phyloP scores from a whole-genome alignment of 1,140 invertebrate genomes.

The Eufriesea mexicana region DNA sequence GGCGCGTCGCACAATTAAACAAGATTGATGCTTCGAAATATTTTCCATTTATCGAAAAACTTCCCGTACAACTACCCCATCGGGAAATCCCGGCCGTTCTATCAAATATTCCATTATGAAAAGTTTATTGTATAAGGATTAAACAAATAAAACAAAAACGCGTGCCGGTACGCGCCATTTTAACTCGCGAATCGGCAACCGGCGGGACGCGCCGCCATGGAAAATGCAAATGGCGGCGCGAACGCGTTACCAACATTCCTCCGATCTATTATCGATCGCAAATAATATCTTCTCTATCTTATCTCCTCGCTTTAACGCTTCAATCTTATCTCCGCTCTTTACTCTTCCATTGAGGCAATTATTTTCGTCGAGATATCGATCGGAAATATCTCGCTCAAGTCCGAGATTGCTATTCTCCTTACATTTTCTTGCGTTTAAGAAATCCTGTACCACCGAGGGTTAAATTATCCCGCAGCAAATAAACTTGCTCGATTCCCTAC shows the following conservation, averaged over 20 bases:
- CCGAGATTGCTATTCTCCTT: too few relatives aligned
- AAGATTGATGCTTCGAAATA: neutral
- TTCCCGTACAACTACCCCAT: neutral
- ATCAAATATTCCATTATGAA: constrained; percentile 15
- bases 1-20: neutral
- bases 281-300: neutral
- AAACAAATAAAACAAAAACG: neutral
- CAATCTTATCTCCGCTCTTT: constrained; percentile 1
- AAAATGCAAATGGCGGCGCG: neutral
- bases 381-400: neutral
- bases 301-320: neutral
- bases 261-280: neutral
- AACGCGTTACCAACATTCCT: neutral
- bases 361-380: neutral
- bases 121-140: constrained; percentile 7
- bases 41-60: constrained; percentile 9
- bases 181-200: neutral
- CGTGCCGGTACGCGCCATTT: neutral
- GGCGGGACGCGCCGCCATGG: neutral
- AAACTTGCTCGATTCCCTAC: too few relatives aligned
- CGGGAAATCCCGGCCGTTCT: neutral
- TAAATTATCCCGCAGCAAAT: too few relatives aligned
- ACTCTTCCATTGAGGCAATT: neutral
- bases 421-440: too few relatives aligned
- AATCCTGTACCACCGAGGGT: too few relatives aligned